Conservation (phyloP, 2,113 vertebrate species). For the Glaucomys volans region DNA sequence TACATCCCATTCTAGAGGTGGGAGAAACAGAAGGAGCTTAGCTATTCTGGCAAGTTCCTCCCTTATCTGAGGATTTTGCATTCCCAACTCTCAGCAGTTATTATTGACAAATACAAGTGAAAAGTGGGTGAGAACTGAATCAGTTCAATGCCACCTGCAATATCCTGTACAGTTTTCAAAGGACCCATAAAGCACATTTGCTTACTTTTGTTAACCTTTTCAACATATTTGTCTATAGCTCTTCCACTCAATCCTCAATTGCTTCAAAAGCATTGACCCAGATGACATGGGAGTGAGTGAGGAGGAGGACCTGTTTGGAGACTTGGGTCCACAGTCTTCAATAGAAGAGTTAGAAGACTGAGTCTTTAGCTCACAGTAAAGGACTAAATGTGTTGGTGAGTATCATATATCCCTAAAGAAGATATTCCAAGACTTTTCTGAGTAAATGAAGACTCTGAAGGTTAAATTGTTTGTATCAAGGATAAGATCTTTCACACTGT, state of each 20-base stretch:
- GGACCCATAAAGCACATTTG: slow-evolving; percentile 93
- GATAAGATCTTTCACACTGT: slow-evolving; percentile 95
- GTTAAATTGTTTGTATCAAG: slow-evolving; percentile 91
- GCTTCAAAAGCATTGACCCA: slow-evolving; percentile 90
- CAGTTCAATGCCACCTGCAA: too few relatives aligned
- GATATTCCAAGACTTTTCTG: slow-evolving; percentile 93
- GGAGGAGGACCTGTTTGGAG: slow-evolving; percentile 90
- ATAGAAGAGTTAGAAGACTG: slow-evolving; percentile 89
- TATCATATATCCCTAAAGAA: slow-evolving; percentile 93
- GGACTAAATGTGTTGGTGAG: slow-evolving; percentile 91
- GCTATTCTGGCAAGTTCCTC: neutral
- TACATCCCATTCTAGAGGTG: neutral
- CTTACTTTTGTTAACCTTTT: slow-evolving; percentile 94
- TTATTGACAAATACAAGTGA: neutral
- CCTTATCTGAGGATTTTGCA: neutral
- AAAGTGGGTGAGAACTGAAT: neutral
- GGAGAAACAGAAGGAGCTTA: neutral
- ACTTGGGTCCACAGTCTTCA: slow-evolving; percentile 91
- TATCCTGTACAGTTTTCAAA: slow-evolving; percentile 88
- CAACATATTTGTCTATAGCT: slow-evolving; percentile 90
- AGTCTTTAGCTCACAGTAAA: slow-evolving; percentile 89
- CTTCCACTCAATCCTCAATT: slow-evolving; percentile 77
- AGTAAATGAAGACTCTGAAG: slow-evolving; percentile 93
- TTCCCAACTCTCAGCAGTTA: neutral
- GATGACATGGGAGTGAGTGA: slow-evolving; percentile 89